Percentiles rank a stretch among this genome's conserved stretches.
Conservation (phyloP, 2,888 invertebrate genomes). For the Tipula unca region DNA sequence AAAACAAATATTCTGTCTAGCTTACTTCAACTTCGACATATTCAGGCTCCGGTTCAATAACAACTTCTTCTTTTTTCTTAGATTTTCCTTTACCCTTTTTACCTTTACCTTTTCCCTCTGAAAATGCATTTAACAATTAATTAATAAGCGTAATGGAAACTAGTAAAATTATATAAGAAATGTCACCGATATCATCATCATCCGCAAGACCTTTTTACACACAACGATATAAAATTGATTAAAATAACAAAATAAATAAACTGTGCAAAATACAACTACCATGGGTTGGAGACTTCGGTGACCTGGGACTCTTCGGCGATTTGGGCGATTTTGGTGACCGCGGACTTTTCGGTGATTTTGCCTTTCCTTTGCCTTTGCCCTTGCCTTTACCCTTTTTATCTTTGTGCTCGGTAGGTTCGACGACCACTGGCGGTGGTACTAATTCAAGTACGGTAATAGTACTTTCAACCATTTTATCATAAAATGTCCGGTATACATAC, state of each 20-base stretch:
- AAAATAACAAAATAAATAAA: not conserved
- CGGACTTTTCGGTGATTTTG: constrained; percentile 21
- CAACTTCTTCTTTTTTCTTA: constrained; percentile 15
- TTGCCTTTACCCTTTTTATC: constrained; percentile 29
- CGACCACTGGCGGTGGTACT: not conserved
- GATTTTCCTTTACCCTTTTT: not conserved
- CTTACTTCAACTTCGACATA: constrained; percentile 40
- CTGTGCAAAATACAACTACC: not conserved
- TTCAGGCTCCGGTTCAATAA: constrained; percentile 28
- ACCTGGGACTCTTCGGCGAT: not conserved
- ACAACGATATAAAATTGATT: not conserved
- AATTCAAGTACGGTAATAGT: constrained; percentile 61
- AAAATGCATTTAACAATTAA: not conserved
- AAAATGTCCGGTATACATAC: constrained; percentile 59
- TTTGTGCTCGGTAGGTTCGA: not conserved
- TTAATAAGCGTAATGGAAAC: not conserved
- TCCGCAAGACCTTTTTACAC: constrained; percentile 20
- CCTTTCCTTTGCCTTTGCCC: constrained; percentile 33
- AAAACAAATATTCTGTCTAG: not conserved
- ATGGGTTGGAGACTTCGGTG: not conserved
- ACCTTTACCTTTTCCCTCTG: constrained; percentile 1
- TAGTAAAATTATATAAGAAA: not conserved
- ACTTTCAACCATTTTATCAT: constrained; percentile 63
- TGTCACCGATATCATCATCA: constrained; percentile 21
- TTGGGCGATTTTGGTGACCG: not conserved